Percentiles rank a stretch among this genome's conserved stretches.
phyloP scores from a whole-genome alignment of 2,113 vertebrate genomes.

The Charina bottae region DNA sequence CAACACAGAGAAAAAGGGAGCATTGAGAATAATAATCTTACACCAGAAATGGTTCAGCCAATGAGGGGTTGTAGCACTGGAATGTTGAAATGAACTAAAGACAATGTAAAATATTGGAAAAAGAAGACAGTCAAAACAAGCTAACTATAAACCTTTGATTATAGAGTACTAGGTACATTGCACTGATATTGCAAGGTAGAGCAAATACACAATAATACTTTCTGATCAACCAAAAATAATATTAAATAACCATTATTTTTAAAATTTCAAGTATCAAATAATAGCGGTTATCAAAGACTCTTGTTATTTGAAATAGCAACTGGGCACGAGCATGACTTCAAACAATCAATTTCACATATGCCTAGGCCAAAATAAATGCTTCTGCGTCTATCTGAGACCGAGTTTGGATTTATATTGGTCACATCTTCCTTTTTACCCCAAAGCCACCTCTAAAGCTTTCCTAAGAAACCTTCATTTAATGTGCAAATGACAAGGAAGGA shows the following conservation, averaged over 20 bases:
- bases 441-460: not conserved
- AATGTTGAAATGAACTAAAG: slow-evolving; percentile 81
- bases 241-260: slow-evolving; percentile 13
- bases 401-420: not conserved
- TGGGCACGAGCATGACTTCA: not conserved
- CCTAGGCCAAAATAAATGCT: slow-evolving; percentile 1
- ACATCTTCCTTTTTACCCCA: not conserved
- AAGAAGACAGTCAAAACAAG: slow-evolving; percentile 54
- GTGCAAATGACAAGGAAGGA: not conserved
- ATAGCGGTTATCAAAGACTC: not conserved
- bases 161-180: slow-evolving; percentile 33
- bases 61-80: slow-evolving; percentile 82
- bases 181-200: not conserved
- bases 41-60: slow-evolving; percentile 84
- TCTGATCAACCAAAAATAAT: slow-evolving; percentile 9
- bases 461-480: not conserved
- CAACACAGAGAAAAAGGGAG: slow-evolving; percentile 58
- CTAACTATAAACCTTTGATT: slow-evolving; percentile 54
- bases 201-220: slow-evolving; percentile 32
- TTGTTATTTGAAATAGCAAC: not conserved
- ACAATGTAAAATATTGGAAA: slow-evolving; percentile 73
- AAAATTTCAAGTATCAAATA: slow-evolving; percentile 26
- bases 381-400: not conserved
- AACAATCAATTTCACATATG: not conserved
- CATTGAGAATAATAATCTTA: slow-evolving; percentile 86